Conservation (phyloP, 2,888 invertebrate species). For the Lissocephala sabroskyi region DNA sequence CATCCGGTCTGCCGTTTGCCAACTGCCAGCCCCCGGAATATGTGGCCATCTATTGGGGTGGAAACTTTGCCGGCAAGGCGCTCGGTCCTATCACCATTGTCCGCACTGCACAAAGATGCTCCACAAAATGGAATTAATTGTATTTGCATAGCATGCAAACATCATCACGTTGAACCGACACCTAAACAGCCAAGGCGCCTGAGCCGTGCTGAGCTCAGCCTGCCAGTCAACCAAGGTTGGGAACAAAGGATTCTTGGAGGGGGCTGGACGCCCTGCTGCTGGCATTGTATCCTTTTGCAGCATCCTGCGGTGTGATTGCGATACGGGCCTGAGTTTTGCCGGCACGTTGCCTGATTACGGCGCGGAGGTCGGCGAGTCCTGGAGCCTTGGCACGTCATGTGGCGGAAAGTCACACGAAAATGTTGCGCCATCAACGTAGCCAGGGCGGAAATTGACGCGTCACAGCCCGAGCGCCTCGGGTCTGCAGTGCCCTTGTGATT, state of each 20-base stretch:
- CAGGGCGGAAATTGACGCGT: constrained; percentile 51
- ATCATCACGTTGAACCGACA: constrained; percentile 42
- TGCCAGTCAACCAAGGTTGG: neutral
- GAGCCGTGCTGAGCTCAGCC: constrained; percentile 1
- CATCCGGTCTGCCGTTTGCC: no score
- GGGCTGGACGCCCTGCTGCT: constrained; percentile 1
- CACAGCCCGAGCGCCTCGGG: constrained; percentile 1
- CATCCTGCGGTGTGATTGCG: constrained; percentile 44
- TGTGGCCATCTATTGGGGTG: no score
- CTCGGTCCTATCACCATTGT: no score
- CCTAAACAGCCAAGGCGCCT: neutral
- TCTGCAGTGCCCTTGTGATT: constrained; percentile 19
- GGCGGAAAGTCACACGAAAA: constrained; percentile 25
- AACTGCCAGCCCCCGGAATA: no score
- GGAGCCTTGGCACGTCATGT: constrained; percentile 28
- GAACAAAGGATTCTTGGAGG: neutral
- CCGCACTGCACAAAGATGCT: constrained; percentile 34
- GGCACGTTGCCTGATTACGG: constrained; percentile 50
- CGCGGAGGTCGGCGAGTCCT: no score
- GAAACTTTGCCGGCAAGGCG: no score
- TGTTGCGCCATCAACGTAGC: constrained; percentile 42
- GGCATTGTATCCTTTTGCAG: constrained; percentile 46
- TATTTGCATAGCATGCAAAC: constrained; percentile 63
- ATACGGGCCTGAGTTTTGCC: constrained; percentile 32
- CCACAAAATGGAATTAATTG: constrained; percentile 63